Evolutionary conservation across 2,797 vertebrate genomes (phyloP).

Genomic region (Enteromius paludinosus): DNA sequence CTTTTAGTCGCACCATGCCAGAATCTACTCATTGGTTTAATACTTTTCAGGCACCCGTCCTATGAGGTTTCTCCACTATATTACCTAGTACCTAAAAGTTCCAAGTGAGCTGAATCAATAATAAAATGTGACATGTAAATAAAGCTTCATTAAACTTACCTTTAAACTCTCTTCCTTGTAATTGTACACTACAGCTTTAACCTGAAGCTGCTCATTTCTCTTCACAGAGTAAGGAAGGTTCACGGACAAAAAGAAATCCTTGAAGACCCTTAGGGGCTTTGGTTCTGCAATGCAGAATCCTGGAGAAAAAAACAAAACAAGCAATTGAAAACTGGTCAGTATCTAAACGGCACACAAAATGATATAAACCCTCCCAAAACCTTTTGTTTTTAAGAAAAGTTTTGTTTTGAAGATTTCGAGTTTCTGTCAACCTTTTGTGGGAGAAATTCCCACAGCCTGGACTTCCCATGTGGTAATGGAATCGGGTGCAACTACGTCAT

Average conservation of each 20-base stretch:
- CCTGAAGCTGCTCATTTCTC: slow-evolving; percentile 75
- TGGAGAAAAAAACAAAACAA: slow-evolving; percentile 37
- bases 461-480: slow-evolving; percentile 80
- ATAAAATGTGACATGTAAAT: background rate
- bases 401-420: background rate
- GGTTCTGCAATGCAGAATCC: slow-evolving; percentile 77
- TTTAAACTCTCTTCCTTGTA: slow-evolving; percentile 63
- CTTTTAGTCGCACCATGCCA: background rate
- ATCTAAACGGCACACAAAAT: background rate
- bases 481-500: slow-evolving; percentile 64
- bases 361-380: background rate
- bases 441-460: slow-evolving; percentile 74
- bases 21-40: background rate
- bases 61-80: background rate
- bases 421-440: slow-evolving; percentile 64
- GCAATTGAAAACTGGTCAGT: background rate
- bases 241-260: slow-evolving; percentile 74
- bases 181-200: slow-evolving; percentile 77
- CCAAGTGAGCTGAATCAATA: too few relatives aligned
- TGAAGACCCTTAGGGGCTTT: slow-evolving; percentile 70
- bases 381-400: background rate
- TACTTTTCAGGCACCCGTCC: background rate
- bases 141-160: slow-evolving; percentile 61
- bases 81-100: too few relatives aligned
- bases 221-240: slow-evolving; percentile 75